Base-by-base conservation (phyloP, 2,888 invertebrate species). In the Apoderus coryli region DNA sequence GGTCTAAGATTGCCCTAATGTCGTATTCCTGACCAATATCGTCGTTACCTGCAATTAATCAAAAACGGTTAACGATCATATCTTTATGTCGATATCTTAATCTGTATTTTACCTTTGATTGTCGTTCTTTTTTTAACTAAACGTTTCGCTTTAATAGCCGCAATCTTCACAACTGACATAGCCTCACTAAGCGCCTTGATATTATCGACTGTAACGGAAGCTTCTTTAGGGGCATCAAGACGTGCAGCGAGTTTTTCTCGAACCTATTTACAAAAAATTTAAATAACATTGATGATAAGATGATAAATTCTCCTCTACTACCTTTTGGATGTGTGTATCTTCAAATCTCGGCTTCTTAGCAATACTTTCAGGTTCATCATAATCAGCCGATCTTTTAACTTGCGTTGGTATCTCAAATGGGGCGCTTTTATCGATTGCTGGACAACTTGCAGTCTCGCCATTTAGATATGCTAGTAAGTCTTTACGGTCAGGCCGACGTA, bases 161-260 rank as follows among this genome's bases (percentile, higher is more conserved):
- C 90, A 56, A 95, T 93, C 59, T 93, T 93, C 53, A 96, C 96
- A 9, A 90, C 84, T 0, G 93, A 89, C 84, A 96, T 88, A 29
- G 92, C 89, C 52, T 93, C 90, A 4, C 90, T 90, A 15, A 96
- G 63, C 1, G 92, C 90, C 69, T 81, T 80, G 36, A 88, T 86
- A 47, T 86, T 86, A 53, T 88, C 86, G 42, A 88, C 81, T 12
- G 84, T 84, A 38, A 92, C 88, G 0, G 89, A 85, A 1, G 86
- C 79, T 56, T 92, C 90, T 56, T 90, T 88, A 2, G 89, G 86
- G 22, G 85, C 89, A 67, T 93, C 90, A 49, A 93, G 69, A 27
- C 90, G 73, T 4, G 89, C 90, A 4, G 90, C 90, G 48, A 93
- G 67, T 48, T 92, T 85, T 53, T 90, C 88, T 45, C 89, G 80